Base-by-base conservation (phyloP, 1,140 invertebrate species). In the Aphelenchoides fujianensis region DNA sequence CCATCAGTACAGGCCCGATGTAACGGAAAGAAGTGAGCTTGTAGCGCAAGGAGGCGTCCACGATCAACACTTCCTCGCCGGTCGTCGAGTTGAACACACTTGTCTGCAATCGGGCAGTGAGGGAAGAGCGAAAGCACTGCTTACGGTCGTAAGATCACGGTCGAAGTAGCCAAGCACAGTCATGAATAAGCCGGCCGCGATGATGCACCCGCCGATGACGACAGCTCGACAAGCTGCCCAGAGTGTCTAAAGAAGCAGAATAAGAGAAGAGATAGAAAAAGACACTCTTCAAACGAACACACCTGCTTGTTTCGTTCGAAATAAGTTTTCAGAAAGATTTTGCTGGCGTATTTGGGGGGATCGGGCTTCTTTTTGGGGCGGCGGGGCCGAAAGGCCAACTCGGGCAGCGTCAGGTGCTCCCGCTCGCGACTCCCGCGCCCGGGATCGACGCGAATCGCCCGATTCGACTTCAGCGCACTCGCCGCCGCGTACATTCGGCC, bases 1-100 rank as follows among this genome's bases (percentile, higher is more conserved):
- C 82, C 80, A 82, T 84, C 12, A 82, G 48, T n/a, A 83, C 69
- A 9, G 82, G 82, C 1, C 82, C 82, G n/a, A 84, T 36, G 53
- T 83, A 83, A 66, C 83, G 82, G 76, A 84, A 75, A 71, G 75
- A 70, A 53, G 80, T 82, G 27, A 82, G 54, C 30, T 77, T 63
- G 59, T 70, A 76, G 31, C 70, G 16, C 12, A 76, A 23, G 31
- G 31, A 66, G 16, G 16, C 27, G 52, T 74, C 74, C 48, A 74
- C 70, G 53, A 77, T 48, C 2, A 27, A 16, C 28, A 69, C 53
- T 19, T 75, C 52, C 16, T 27, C 52, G 2, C 68, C 62, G 3
- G 52, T 31, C 16, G 72, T 74, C 19, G n/a, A 32, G 73, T 74
- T 74, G 73, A 28, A 72, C 27, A 74, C 16, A 19, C n/a, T 34